phyloP scores from a whole-genome alignment of 1,140 invertebrate genomes.

The Trachymyrmex septentrionalis region DNA sequence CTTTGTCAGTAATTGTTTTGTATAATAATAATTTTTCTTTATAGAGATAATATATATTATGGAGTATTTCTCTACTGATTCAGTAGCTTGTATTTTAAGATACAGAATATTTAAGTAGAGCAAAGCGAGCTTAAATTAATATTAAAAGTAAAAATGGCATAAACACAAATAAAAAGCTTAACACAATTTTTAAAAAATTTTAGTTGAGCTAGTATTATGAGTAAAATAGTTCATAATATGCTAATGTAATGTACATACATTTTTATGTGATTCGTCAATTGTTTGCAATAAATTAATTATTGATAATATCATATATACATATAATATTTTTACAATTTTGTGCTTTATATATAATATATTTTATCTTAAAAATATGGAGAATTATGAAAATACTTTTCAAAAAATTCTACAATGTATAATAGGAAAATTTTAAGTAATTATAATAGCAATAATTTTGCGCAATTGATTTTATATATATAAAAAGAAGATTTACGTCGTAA shows the following conservation, averaged over 20 bases:
- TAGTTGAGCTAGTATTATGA: not conserved
- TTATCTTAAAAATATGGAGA: not conserved
- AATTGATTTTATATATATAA: not conserved
- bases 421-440: not conserved
- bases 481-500: not conserved
- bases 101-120: not conserved
- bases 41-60: not conserved
- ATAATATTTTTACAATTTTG: not conserved
- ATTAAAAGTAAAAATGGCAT: too few relatives aligned
- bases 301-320: not conserved
- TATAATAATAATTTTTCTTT: not conserved
- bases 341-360: too few relatives aligned
- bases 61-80: not conserved
- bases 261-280: not conserved
- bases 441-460: not conserved
- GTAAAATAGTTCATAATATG: not conserved
- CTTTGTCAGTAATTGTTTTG: not conserved
- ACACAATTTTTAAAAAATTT: too few relatives aligned
- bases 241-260: not conserved
- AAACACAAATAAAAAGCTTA: too few relatives aligned
- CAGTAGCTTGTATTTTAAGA: not conserved
- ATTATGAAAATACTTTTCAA: not conserved
- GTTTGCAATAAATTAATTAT: not conserved
- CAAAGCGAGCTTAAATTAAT: not conserved
- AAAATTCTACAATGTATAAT: not conserved